Conservation (phyloP, 2,888 invertebrate genomes). For the Tiliacea aurago region DNA sequence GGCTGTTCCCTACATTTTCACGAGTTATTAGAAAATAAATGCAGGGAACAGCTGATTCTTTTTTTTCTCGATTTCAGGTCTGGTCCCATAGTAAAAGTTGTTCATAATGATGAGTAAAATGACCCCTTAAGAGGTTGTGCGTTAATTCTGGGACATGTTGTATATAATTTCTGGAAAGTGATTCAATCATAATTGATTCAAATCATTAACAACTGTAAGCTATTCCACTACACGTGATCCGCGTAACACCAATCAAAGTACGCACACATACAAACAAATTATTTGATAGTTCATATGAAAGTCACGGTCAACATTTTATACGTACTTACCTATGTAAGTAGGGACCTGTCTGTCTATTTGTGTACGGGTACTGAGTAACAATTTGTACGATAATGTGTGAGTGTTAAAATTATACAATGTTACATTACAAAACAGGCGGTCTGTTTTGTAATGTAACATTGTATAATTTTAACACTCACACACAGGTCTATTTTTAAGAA, state of each 20-base stretch:
- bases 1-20: too few species aligned
- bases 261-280: slow-evolving; percentile 68
- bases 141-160: too few species aligned
- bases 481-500: background rate
- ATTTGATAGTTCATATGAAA: slow-evolving; percentile 68
- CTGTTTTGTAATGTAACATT: background rate
- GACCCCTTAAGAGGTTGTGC: too few species aligned
- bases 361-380: slow-evolving; percentile 18
- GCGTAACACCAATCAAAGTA: slow-evolving; percentile 66
- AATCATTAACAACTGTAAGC: too few species aligned
- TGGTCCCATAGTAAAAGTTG: too few species aligned
- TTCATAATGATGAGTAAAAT: too few species aligned
- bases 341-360: slow-evolving; percentile 33
- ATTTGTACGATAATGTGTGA: slow-evolving; percentile 23
- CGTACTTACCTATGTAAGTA: slow-evolving; percentile 20
- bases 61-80: too few species aligned
- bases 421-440: background rate
- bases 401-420: background rate
- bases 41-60: too few species aligned
- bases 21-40: too few species aligned
- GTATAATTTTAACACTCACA: background rate
- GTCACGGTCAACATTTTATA: slow-evolving; percentile 59
- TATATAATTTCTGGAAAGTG: too few species aligned
- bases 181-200: too few species aligned
- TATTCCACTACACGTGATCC: slow-evolving; percentile 53